Percentiles rank a stretch among this genome's conserved stretches.
phyloP scores from a whole-genome alignment of 2,888 invertebrate species.

The Germaria angustata region DNA sequence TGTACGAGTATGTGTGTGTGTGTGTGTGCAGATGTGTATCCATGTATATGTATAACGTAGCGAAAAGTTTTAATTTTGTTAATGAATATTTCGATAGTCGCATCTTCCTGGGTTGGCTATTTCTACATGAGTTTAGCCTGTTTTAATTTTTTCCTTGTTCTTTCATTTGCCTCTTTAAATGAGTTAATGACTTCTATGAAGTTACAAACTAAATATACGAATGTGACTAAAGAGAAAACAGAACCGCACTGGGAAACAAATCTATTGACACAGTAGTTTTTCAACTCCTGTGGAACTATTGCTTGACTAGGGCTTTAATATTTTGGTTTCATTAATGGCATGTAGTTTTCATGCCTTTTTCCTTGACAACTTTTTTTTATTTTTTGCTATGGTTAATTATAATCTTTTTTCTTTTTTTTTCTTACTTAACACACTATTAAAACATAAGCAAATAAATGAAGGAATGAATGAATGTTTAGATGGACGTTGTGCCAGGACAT shows the following conservation, averaged over 20 bases:
- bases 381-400: conserved; percentile 34
- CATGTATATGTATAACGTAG: background rate
- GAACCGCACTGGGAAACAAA: conserved; percentile 14
- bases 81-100: conserved; percentile 37
- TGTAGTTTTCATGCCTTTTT: conserved; percentile 4
- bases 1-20: background rate
- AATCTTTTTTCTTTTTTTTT: background rate
- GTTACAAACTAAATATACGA: conserved; percentile 65
- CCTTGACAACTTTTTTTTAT: conserved; percentile 1
- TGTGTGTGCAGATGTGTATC: background rate
- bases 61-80: conserved; percentile 40
- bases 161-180: conserved; percentile 53
- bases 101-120: conserved; percentile 17
- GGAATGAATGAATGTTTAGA: background rate
- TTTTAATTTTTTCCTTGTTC: background rate
- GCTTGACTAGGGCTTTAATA: background rate
- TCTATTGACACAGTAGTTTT: conserved; percentile 40
- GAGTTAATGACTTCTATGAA: conserved; percentile 76
- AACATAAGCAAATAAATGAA: background rate
- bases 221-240: background rate
- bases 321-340: conserved; percentile 52
- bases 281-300: conserved; percentile 40
- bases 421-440: background rate
- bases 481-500: conserved; percentile 47
- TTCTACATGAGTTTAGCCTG: conserved; percentile 1